These are phyloP conservation scores for Rhogogaster chlorosoma DNA, from an alignment of 2,888 invertebrate species.

Conservation along the genomic window DNA sequence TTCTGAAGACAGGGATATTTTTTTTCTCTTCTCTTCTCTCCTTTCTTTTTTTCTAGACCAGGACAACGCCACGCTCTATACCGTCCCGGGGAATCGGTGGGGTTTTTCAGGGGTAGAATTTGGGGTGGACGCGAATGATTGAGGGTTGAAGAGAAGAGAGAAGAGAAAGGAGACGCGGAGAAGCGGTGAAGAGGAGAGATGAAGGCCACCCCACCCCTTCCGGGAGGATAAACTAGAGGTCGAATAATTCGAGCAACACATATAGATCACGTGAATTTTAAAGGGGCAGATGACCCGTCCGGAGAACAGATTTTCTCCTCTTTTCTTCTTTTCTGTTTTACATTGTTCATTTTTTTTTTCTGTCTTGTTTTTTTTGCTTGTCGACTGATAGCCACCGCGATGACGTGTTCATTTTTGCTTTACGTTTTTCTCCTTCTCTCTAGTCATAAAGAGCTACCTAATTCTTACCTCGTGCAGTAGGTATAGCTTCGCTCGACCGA, in stretches of 20 bases:
- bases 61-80: slow-evolving; percentile 35
- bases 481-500: slow-evolving; percentile 28
- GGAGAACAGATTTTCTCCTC: neutral
- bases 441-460: neutral
- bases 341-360: too few relatives aligned
- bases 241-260: neutral
- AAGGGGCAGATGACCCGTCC: slow-evolving; percentile 42
- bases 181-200: neutral
- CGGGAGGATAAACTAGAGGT: slow-evolving; percentile 1
- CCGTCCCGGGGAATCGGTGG: neutral
- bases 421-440: slow-evolving; percentile 1
- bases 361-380: neutral
- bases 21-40: neutral
- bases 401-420: slow-evolving; percentile 33
- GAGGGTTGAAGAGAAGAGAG: slow-evolving; percentile 33
- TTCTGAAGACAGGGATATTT: slow-evolving; percentile 42
- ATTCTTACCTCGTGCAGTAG: slow-evolving; percentile 19
- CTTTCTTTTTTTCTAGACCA: neutral
- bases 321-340: neutral
- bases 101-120: slow-evolving; percentile 12
- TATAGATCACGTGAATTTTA: slow-evolving; percentile 13
- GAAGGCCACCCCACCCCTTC: neutral
- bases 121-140: slow-evolving; percentile 39
- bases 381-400: neutral
- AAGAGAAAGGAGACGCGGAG: neutral